Base-by-base conservation (phyloP, 2,888 invertebrate genomes). In the Troides helena region DNA sequence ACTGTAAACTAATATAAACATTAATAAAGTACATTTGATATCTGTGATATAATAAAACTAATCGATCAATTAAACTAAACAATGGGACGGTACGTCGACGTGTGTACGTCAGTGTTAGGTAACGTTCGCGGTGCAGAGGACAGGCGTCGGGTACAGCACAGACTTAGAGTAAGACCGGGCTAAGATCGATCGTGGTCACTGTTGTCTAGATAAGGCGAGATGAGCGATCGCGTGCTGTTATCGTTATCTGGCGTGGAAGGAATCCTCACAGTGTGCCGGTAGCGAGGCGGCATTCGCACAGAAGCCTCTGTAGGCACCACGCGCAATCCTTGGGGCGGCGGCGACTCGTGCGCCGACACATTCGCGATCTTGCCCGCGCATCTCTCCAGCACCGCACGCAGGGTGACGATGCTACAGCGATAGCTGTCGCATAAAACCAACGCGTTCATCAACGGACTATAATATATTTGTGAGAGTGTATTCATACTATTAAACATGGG, bases 211-310 rank as follows among this genome's bases (percentile, higher is more conserved):
- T 89, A 90, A 84, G 80, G 78, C 77, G 85, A 89, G 89, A 90
- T 88, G 90, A 90, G 85, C 81, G 89, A 89, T 89, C 81, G 85
- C 76, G 79, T 78, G 76, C 80, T 85, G 87, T 90, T 90, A 90
- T 89, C 90, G 86, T 87, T 90, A 92, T 92, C 92, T 86, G 77
- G 80, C 79, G 81, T 85, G 86, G 86, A 86, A 90, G 88, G 87
- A 88, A 85, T 90, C 90, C 84, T 90, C 83, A 77, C 81, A 78
- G 80, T 79, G 77, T 74, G 82, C 78, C 83, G 85, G 82, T 82
- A 81, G 81, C 80, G 74, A 74, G 77, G 75, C 82, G 83, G 82
- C 92, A 92, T 91, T 92, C 90, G 91, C 90, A 87, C 86, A 85
- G 87, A 87, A 90, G 92, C 91, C 89, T 89, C 81, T 79, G 88